Evolutionary conservation across 2,113 vertebrate species (phyloP).

Genomic region (Xyliphius kryptos): DNA sequence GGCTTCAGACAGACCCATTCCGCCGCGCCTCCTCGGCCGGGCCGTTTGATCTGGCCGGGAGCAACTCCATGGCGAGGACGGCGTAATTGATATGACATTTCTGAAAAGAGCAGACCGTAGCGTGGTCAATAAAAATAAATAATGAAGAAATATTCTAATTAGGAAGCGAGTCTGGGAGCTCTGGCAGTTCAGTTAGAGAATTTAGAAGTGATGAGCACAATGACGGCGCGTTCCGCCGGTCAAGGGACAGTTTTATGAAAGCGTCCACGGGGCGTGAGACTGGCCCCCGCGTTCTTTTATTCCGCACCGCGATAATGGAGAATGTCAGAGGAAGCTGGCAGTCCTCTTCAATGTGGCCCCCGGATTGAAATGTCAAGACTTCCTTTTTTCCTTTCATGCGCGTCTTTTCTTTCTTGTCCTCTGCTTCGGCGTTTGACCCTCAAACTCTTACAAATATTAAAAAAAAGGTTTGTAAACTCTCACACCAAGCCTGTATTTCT

Average conservation of each 20-base stretch:
- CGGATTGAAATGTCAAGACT: conserved; percentile 33
- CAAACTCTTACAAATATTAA: background rate
- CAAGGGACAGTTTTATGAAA: background rate
- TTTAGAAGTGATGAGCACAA: conserved; percentile 2
- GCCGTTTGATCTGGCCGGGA: background rate
- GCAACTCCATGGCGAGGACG: conserved; percentile 3
- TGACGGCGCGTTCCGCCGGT: background rate
- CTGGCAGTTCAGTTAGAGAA: background rate
- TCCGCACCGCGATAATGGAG: background rate
- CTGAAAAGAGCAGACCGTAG: background rate
- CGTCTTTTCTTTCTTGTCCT: background rate
- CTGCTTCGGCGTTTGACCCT: background rate
- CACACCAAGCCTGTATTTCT: too few relatives aligned
- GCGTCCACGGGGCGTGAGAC: background rate
- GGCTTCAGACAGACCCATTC: conserved; percentile 8
- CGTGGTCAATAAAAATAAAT: conserved; percentile 3
- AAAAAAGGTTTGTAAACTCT: background rate
- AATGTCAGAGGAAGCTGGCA: background rate
- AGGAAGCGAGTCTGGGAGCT: background rate
- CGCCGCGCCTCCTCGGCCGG: background rate
- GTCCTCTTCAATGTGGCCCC: background rate
- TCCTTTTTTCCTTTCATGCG: conserved; percentile 1
- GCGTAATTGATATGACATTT: conserved; percentile 32
- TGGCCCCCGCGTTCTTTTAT: background rate
- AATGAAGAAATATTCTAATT: conserved; percentile 16